phyloP scores from a whole-genome alignment of 92 coral and sea anemone species.

The Porites lobata region DNA sequence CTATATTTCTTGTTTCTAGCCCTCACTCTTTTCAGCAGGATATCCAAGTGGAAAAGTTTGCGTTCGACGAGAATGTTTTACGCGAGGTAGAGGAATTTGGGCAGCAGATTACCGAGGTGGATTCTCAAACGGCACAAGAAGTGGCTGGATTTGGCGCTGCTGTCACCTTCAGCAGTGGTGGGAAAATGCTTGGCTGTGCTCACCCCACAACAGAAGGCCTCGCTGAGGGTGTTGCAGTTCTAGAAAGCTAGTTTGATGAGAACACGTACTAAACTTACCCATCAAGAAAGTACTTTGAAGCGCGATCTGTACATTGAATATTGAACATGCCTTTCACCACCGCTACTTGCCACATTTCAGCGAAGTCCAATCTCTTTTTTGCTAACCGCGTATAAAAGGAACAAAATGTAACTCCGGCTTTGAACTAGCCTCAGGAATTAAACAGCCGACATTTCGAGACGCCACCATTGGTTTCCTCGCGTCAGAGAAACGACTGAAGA shows the following conservation, averaged over 20 bases:
- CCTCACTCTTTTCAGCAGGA: constrained; percentile 80
- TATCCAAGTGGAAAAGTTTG: constrained; percentile 77
- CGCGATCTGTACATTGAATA: neutral
- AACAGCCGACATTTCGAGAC: too few relatives aligned
- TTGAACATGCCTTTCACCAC: too few relatives aligned
- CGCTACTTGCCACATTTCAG: too few relatives aligned
- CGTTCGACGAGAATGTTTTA: constrained; percentile 72
- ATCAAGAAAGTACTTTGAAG: neutral
- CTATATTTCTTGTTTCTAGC: constrained; percentile 72
- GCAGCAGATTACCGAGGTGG: constrained; percentile 78
- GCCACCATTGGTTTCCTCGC: too few relatives aligned
- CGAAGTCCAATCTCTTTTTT: too few relatives aligned
- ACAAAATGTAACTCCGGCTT: too few relatives aligned
- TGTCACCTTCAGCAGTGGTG: constrained; percentile 58
- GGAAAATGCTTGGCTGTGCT: constrained; percentile 80
- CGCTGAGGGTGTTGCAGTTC: constrained; percentile 75
- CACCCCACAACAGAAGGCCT: constrained; percentile 80
- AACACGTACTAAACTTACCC: neutral
- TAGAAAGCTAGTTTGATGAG: neutral
- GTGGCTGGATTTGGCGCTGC: constrained; percentile 81
- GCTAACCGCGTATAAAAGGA: too few relatives aligned
- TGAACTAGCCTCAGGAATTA: too few relatives aligned
- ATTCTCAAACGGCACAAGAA: constrained; percentile 54
- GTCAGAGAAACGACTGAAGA: too few relatives aligned
- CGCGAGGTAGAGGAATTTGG: constrained; percentile 73